These are phyloP conservation scores for Drosophila watanabei DNA, from an alignment of 1,140 invertebrate genomes.

Conservation along the genomic window DNA sequence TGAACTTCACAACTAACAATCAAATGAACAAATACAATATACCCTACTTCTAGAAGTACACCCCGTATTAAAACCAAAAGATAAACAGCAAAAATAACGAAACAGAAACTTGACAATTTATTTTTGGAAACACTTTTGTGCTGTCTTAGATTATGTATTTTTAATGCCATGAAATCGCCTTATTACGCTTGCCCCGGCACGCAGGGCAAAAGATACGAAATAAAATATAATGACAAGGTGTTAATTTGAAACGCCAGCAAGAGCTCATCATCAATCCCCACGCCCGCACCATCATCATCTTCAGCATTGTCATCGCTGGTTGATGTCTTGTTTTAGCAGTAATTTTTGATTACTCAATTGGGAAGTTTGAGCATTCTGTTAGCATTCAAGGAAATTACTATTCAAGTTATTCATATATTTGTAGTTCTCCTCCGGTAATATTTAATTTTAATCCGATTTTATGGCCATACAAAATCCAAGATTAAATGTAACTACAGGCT, in stretches of 20 bases:
- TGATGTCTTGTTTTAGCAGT: slow-evolving; percentile 27
- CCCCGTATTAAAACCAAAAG: background rate
- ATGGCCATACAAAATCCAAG: background rate
- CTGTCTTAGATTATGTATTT: slow-evolving; percentile 61
- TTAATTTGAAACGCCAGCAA: slow-evolving; percentile 43
- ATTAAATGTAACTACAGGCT: background rate
- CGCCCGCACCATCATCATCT: slow-evolving; percentile 9
- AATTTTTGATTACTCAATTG: slow-evolving; percentile 26
- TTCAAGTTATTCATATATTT: background rate
- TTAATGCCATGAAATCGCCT: slow-evolving; percentile 51
- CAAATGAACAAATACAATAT: background rate
- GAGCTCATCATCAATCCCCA: slow-evolving; percentile 17
- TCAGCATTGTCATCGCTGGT: slow-evolving; percentile 16
- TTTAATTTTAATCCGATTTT: slow-evolving; percentile 3
- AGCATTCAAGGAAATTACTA: background rate
- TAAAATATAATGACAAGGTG: slow-evolving; percentile 56
- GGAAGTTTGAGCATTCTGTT: background rate
- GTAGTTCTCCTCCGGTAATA: background rate
- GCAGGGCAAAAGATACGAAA: slow-evolving; percentile 4
- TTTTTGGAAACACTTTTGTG: slow-evolving; percentile 54
- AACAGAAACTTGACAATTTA: slow-evolving; percentile 57
- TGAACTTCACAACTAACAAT: background rate
- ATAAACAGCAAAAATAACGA: slow-evolving; percentile 4
- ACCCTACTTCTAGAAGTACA: background rate
- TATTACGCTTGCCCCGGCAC: slow-evolving; percentile 20